Evolutionary conservation across 2,797 vertebrate species (phyloP).

Genomic region (Cottoperca gobio): DNA sequence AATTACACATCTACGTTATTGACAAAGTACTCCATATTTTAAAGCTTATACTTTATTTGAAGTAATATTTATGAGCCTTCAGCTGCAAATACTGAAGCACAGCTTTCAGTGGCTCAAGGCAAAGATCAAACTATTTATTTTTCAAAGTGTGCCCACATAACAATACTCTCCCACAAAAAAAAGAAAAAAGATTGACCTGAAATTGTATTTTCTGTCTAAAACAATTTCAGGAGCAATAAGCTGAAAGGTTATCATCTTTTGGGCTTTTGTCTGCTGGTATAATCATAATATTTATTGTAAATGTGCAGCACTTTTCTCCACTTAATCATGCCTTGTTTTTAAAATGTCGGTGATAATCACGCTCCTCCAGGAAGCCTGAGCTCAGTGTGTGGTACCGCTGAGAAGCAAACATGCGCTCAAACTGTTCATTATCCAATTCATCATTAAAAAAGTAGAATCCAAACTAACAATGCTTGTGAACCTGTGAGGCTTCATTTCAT

Average conservation of each 20-base stretch:
- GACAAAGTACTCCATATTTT: not conserved
- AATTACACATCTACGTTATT: not conserved
- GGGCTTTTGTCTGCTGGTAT: not conserved
- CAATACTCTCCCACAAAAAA: not conserved
- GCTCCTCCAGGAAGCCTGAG: conserved; percentile 14
- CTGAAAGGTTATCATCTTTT: not conserved
- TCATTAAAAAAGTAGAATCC: conserved; percentile 17
- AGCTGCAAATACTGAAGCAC: not conserved
- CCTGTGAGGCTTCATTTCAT: conserved; percentile 7
- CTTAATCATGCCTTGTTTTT: conserved; percentile 29
- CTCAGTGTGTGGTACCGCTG: conserved; percentile 16
- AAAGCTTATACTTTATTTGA: not conserved
- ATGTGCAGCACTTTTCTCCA: not conserved
- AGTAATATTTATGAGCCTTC: not conserved
- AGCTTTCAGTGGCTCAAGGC: not conserved
- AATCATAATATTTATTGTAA: not conserved
- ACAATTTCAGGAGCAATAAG: not conserved
- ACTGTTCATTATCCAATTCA: conserved; percentile 33
- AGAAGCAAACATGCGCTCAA: conserved; percentile 28
- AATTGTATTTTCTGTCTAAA: not conserved
- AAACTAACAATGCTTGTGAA: conserved; percentile 9
- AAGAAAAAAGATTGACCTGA: not conserved
- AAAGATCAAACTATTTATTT: conserved; percentile 4
- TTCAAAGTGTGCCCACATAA: not conserved
- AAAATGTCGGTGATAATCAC: conserved; percentile 14